Evolutionary conservation across 2,113 vertebrate species (phyloP).

Genomic region (Pachyramphus minor): DNA sequence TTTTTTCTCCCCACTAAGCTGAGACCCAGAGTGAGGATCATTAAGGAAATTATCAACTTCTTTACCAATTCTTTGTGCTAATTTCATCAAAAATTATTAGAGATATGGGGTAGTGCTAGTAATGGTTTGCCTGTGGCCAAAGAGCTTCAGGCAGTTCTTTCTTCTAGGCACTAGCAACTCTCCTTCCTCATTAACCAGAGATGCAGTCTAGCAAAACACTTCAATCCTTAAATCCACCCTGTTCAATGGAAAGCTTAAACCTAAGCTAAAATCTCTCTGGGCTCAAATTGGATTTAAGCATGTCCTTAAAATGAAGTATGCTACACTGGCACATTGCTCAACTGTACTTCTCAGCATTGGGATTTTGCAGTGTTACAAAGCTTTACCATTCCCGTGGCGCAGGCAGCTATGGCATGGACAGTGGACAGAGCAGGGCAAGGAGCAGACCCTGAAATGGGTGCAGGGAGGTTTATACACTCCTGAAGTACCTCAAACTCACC

Average conservation of each 20-base stretch:
- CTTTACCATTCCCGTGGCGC: neutral
- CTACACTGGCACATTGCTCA: neutral
- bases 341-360: neutral
- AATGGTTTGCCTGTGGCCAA: neutral
- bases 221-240: conserved; percentile 36
- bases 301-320: conserved; percentile 10
- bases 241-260: conserved; percentile 7
- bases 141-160: neutral
- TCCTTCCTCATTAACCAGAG: conserved; percentile 12
- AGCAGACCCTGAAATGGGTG: neutral
- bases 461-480: neutral
- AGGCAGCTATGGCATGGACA: neutral
- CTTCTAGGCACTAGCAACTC: neutral
- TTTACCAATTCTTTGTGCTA: neutral
- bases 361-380: neutral
- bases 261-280: conserved; percentile 17
- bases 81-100: neutral
- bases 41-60: neutral
- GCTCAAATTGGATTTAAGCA: conserved; percentile 23
- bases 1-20: neutral
- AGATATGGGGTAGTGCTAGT: neutral
- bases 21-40: neutral
- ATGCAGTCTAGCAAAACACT: conserved; percentile 22
- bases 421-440: neutral
- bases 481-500: neutral